Base-by-base conservation (phyloP, 2,797 vertebrate species). In the Pipistrellus pipistrellus region DNA sequence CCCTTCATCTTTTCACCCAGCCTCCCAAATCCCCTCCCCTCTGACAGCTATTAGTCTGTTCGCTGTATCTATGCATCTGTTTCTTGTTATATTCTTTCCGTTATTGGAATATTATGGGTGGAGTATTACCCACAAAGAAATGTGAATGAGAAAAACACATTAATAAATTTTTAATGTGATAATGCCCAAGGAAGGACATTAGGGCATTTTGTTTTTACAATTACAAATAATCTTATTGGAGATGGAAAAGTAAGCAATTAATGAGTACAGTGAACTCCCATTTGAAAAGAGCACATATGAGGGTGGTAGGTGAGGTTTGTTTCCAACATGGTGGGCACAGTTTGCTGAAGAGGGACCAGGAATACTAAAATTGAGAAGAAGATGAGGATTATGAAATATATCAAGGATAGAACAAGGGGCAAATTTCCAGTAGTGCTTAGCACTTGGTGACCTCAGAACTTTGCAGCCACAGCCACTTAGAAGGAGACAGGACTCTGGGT, bases 131-230 rank as follows among this genome's bases (percentile, higher is more conserved):
- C 72, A 72, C 46, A 81, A 75, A 27, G 72, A 93, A 91, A 92
- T 92, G 48, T 32, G 82, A 96, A 68, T 85, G 68, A 90, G 53
- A 84, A 90, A 77, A 93, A 48, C 68, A 95, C 35, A 55, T 41
- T 44, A 88, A 81, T 81, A 86, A 12, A 62, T 30, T 83, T 92
- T 93, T 80, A 48, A 30, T 20, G 14, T 44, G 20, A 87, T 4
- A 11, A 72, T 90, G 72, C 77, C 48, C 62, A 80, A 72, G 83
- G 35, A 75, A 88, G n/a, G 73, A 62, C 69, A 84, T 59, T 71
- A 88, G 27, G 68, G 62, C 69, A 84, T 53, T 76, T 46, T 64
- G 35, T 76, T n/a, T 88, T 93, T 64, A 81, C 32, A 91, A 87
- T 53, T 81, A 55, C 21, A 83, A 71, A 86, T 48, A 14, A 76